These are phyloP conservation scores for Drosophila burlai DNA, from an alignment of 1,140 invertebrate genomes.

Conservation along the genomic window DNA sequence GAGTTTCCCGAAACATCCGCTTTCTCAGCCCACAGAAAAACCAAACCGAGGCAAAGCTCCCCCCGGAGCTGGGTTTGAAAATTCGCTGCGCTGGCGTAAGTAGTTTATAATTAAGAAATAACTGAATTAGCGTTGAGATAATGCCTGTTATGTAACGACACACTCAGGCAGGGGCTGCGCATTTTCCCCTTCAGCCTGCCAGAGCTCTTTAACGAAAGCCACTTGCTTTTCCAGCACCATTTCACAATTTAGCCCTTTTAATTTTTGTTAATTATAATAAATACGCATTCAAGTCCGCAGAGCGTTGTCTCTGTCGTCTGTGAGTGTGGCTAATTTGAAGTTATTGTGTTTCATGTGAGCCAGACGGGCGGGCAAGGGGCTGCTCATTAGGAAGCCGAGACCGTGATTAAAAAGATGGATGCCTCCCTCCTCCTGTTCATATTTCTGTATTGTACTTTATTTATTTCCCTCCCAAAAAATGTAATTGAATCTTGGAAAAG, in stretches of 20 bases:
- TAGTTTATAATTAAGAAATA: conserved; percentile 85
- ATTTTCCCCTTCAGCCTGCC: conserved; percentile 10
- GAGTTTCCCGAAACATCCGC: conserved; percentile 20
- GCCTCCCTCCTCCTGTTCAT: not conserved
- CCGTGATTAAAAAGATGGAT: conserved; percentile 18
- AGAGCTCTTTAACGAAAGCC: conserved; percentile 56
- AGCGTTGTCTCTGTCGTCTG: conserved; percentile 56
- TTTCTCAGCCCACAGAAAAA: not conserved
- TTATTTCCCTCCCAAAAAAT: conserved; percentile 13
- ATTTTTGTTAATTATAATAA: conserved; percentile 81
- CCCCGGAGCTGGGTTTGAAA: conserved; percentile 52
- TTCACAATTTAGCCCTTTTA: conserved; percentile 79
- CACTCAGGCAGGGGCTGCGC: conserved; percentile 36
- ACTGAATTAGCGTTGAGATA: conserved; percentile 84
- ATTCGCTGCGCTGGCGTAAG: conserved; percentile 73
- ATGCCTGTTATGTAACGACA: conserved; percentile 67
- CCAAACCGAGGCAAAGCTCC: conserved; percentile 4
- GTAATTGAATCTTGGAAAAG: conserved; percentile 51
- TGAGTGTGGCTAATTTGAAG: conserved; percentile 61
- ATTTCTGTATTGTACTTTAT: not conserved
- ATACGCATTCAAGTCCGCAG: conserved; percentile 42
- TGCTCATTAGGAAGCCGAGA: conserved; percentile 25
- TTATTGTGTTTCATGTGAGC: conserved; percentile 56
- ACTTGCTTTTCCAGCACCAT: conserved; percentile 72
- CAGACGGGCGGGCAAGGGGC: conserved; percentile 6